These are phyloP conservation scores for Aphis craccivora DNA, from an alignment of 1,140 invertebrate species.

Conservation along the genomic window DNA sequence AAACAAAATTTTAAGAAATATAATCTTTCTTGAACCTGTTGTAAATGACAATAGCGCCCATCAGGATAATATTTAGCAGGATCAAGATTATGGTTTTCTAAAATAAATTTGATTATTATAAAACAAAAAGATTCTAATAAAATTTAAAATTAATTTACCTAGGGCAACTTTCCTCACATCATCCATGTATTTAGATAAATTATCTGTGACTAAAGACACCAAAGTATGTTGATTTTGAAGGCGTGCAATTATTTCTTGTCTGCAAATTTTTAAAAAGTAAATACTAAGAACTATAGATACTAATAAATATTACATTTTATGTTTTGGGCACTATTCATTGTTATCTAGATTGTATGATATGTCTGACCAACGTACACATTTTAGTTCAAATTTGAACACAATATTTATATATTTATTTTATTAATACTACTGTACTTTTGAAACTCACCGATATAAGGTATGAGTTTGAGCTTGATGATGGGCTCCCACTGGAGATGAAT, in stretches of 20 bases:
- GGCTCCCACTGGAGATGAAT: constrained; percentile 72
- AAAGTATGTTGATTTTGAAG: constrained; percentile 91
- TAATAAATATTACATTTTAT: neutral
- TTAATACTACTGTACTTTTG: neutral
- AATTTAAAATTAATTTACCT: constrained; percentile 64
- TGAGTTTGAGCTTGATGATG: constrained; percentile 36
- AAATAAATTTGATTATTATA: constrained; percentile 48
- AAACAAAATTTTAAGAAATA: constrained; percentile 91
- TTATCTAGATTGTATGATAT: neutral
- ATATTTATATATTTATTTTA: neutral
- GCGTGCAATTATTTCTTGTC: constrained; percentile 86
- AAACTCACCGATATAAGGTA: constrained; percentile 43
- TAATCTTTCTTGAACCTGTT: constrained; percentile 93
- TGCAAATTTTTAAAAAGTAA: constrained; percentile 62
- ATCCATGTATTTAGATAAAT: constrained; percentile 91
- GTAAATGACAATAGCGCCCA: constrained; percentile 87
- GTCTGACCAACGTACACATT: neutral
- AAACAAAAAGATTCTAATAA: neutral
- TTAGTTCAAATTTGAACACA: neutral
- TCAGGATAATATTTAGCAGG: constrained; percentile 85
- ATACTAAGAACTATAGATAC: neutral
- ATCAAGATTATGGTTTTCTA: constrained; percentile 79
- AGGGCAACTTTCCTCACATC: constrained; percentile 77
- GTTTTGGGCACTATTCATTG: neutral
- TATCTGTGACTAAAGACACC: constrained; percentile 92